phyloP scores from a whole-genome alignment of 2,113 vertebrate genomes.

The Galemys pyrenaicus region DNA sequence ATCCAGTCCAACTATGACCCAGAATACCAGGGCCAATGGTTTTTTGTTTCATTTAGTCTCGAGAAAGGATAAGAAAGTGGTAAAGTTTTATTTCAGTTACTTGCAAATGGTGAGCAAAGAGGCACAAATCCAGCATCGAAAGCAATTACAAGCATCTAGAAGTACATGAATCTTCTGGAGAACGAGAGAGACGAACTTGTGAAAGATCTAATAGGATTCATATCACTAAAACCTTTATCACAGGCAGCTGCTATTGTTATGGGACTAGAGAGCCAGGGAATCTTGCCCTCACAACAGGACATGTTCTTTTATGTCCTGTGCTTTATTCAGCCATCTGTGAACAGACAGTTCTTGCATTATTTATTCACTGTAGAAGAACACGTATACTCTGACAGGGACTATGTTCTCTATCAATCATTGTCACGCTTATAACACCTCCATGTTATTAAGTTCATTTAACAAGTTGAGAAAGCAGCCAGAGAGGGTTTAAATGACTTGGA shows the following conservation, averaged over 20 bases:
- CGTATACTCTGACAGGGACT: neutral
- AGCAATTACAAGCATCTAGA: neutral
- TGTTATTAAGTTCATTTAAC: neutral
- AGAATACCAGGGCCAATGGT: neutral
- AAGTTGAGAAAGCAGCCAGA: neutral
- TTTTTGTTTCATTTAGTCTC: neutral
- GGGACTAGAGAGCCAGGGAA: neutral
- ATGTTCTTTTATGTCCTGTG: neutral
- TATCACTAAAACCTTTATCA: neutral
- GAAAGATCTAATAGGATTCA: neutral
- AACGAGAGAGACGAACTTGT: neutral
- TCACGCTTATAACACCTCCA: neutral
- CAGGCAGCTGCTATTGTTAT: neutral
- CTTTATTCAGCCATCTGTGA: constrained; percentile 1
- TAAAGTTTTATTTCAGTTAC: neutral
- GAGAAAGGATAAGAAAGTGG: neutral
- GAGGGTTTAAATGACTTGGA: neutral
- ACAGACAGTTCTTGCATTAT: neutral
- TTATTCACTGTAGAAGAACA: neutral
- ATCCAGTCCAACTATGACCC: neutral
- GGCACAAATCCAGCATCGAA: neutral
- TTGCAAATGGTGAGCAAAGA: neutral
- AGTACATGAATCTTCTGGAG: neutral
- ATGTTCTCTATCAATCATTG: neutral
- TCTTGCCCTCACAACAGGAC: neutral